These are phyloP conservation scores for Harmothoe impar DNA, from an alignment of 2,888 invertebrate genomes.

Conservation along the genomic window DNA sequence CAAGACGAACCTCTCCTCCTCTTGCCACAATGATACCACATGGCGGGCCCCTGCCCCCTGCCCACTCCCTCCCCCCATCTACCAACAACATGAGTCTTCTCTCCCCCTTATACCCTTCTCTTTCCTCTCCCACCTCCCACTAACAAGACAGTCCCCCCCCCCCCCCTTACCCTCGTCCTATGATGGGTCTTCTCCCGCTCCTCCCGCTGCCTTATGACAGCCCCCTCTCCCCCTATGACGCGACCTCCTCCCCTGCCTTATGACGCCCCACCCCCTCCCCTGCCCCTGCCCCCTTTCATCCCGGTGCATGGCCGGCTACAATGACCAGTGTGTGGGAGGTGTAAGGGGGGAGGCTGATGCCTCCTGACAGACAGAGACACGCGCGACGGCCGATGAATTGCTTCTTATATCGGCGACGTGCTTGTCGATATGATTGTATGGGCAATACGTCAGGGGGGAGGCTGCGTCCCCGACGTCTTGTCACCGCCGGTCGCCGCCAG, in stretches of 20 bases:
- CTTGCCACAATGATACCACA: no score
- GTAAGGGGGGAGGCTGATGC: not conserved
- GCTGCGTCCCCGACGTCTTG: not conserved
- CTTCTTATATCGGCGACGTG: conserved; percentile 40
- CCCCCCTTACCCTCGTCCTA: not conserved
- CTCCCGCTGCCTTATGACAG: no score
- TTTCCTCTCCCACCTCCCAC: not conserved
- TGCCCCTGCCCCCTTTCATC: not conserved
- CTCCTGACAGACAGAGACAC: conserved; percentile 30
- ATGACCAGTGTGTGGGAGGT: not conserved
- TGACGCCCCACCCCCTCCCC: not conserved
- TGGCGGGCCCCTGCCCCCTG: not conserved
- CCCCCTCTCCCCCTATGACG: no score
- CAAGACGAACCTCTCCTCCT: no score
- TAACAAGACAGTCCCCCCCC: not conserved
- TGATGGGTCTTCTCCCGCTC: not conserved
- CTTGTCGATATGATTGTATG: conserved; percentile 61
- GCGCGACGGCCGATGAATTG: conserved; percentile 44
- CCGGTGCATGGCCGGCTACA: not conserved
- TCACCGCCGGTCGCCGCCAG: not conserved
- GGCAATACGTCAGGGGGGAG: conserved; percentile 53
- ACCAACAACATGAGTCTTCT: not conserved
- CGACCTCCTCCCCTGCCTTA: no score
- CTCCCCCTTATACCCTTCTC: not conserved
- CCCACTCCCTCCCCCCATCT: not conserved